A percentile compares a stretch with the other conserved stretches of the same genome.
Conservation (phyloP, 2,888 invertebrate genomes). For the Nomada fucata region DNA sequence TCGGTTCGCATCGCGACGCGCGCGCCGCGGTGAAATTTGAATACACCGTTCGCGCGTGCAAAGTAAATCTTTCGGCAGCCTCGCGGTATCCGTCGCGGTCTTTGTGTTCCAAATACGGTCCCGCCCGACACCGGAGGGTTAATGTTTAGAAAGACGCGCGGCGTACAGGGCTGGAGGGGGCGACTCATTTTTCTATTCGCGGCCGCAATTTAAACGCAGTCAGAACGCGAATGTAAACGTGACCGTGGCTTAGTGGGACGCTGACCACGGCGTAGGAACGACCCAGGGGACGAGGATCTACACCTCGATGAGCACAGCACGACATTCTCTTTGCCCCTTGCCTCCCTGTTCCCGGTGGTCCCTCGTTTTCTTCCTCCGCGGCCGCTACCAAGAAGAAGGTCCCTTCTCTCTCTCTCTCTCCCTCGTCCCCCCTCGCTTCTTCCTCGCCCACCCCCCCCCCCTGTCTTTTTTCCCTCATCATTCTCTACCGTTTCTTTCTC, state of each 20-base stretch:
- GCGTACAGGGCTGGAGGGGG: background rate
- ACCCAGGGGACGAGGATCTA: conserved; percentile 84
- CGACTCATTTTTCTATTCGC: conserved; percentile 66
- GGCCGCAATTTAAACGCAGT: conserved; percentile 67
- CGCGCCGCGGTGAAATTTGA: too few species aligned
- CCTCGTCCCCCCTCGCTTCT: conserved; percentile 42
- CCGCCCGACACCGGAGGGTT: too few species aligned
- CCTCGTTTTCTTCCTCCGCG: conserved; percentile 69
- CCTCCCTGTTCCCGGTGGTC: conserved; percentile 67
- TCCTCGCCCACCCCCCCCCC: conserved; percentile 20
- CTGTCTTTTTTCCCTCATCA: conserved; percentile 36
- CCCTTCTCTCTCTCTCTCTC: conserved; percentile 60
- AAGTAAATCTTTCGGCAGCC: too few species aligned
- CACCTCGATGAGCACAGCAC: conserved; percentile 84
- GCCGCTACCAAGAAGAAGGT: conserved; percentile 71
- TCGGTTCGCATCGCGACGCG: too few species aligned
- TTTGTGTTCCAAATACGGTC: too few species aligned
- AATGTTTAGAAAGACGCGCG: background rate
- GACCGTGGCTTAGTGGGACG: conserved; percentile 83
- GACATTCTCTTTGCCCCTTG: conserved; percentile 81
- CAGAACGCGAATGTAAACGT: conserved; percentile 76
- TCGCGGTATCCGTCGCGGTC: too few species aligned
- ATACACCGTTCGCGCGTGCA: too few species aligned
- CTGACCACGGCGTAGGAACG: conserved; percentile 82
- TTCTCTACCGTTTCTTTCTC: conserved; percentile 38